phyloP scores from a whole-genome alignment of 2,113 vertebrate species.

The Cairina moschata region DNA sequence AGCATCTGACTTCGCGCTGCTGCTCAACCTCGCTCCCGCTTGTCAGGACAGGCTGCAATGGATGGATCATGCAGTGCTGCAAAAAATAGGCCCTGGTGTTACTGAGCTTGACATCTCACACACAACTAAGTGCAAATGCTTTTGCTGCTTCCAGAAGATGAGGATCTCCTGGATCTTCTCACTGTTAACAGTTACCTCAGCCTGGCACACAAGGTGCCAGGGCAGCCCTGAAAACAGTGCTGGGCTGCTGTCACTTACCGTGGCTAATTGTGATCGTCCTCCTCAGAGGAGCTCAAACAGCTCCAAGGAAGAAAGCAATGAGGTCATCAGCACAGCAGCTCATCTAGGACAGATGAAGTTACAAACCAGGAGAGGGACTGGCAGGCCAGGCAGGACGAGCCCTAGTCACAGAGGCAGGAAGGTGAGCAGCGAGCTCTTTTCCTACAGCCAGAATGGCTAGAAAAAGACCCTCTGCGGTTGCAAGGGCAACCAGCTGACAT shows the following conservation, averaged over 20 bases:
- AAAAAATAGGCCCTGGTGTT: not conserved
- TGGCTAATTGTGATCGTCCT: not conserved
- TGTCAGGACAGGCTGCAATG: not conserved
- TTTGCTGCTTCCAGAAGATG: not conserved
- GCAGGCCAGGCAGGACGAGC: not conserved
- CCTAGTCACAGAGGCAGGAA: not conserved
- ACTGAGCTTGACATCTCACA: not conserved
- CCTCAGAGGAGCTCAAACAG: not conserved
- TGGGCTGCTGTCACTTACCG: not conserved
- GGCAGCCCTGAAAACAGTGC: not conserved
- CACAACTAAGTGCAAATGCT: not conserved
- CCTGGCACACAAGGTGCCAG: not conserved
- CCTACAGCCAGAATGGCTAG: not conserved
- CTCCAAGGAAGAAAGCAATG: not conserved
- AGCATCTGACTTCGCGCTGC: not conserved
- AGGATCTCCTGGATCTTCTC: not conserved
- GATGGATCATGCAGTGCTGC: not conserved
- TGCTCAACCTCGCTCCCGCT: not conserved
- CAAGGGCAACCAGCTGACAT: not conserved
- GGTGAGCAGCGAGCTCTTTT: rapidly evolving
- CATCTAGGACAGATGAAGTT: not conserved
- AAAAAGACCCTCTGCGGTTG: too few relatives aligned
- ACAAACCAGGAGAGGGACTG: not conserved
- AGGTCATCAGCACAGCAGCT: not conserved
- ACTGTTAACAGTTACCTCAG: not conserved